A percentile compares a stretch with the other conserved stretches of the same genome.
These are phyloP conservation scores for Sclerodermus sp. DNA, from an alignment of 2,888 invertebrate genomes.

Conservation along the genomic window DNA sequence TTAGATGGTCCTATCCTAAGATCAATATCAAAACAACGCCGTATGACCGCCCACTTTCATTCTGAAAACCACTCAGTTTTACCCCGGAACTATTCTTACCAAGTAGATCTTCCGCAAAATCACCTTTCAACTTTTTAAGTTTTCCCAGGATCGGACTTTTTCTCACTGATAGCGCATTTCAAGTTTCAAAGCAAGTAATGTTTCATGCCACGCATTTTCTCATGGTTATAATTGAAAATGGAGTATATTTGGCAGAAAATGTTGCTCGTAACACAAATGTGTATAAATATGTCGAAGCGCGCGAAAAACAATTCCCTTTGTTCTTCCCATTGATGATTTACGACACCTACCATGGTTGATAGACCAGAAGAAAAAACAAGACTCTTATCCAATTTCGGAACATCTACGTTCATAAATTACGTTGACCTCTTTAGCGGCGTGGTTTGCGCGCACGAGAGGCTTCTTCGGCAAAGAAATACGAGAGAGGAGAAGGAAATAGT, in stretches of 20 bases:
- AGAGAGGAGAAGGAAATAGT: neutral
- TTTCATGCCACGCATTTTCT: too few relatives aligned
- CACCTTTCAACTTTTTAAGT: neutral
- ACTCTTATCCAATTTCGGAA: conserved; percentile 19
- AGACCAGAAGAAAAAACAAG: conserved; percentile 5
- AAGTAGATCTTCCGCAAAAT: too few relatives aligned
- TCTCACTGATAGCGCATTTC: too few relatives aligned
- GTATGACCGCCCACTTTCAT: conserved; percentile 27
- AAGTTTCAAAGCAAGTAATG: too few relatives aligned
- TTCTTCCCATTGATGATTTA: neutral
- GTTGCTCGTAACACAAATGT: too few relatives aligned
- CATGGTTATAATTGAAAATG: too few relatives aligned
- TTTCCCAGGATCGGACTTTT: too few relatives aligned
- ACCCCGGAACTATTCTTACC: too few relatives aligned
- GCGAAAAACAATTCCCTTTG: neutral
- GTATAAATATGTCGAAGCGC: too few relatives aligned
- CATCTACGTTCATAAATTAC: conserved; percentile 29
- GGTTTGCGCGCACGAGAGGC: neutral
- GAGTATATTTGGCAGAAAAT: too few relatives aligned
- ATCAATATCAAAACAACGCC: conserved; percentile 52
- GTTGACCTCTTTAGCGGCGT: conserved; percentile 10
- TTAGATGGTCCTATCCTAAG: conserved; percentile 48
- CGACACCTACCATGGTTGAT: neutral
- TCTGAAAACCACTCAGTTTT: neutral
- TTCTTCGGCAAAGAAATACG: too few relatives aligned